Conservation (phyloP, 2,797 vertebrate genomes). For the Limosa lapponica region DNA sequence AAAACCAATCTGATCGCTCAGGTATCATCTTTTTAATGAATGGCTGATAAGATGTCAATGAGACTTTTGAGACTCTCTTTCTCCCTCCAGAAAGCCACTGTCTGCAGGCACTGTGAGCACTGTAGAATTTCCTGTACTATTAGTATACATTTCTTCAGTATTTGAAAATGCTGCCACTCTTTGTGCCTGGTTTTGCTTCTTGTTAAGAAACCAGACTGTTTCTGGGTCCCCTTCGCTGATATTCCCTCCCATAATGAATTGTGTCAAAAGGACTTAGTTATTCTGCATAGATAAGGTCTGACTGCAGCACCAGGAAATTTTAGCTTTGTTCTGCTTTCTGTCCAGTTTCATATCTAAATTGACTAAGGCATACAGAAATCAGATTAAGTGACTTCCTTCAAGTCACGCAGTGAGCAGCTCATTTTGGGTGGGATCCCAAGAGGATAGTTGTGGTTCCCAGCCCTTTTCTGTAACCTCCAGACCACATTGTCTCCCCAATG, state of each 20-base stretch:
- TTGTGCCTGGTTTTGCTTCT: neutral
- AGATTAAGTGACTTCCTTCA: slow-evolving; percentile 55
- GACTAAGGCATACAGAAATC: slow-evolving; percentile 46
- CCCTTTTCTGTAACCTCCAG: slow-evolving; percentile 33
- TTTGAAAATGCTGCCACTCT: neutral
- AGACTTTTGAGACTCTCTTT: neutral
- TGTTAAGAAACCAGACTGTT: neutral
- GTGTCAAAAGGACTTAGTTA: neutral
- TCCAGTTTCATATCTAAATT: slow-evolving; percentile 49
- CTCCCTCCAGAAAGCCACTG: neutral
- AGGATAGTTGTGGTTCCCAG: slow-evolving; percentile 42
- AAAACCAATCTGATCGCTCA: neutral
- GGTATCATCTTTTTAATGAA: neutral
- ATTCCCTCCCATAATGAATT: neutral
- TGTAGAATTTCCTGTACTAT: neutral
- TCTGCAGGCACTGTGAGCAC: neutral
- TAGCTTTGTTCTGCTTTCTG: slow-evolving; percentile 34
- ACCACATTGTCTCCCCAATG: slow-evolving; percentile 16
- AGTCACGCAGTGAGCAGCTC: slow-evolving; percentile 12
- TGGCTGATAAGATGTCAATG: neutral
- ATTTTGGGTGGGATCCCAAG: slow-evolving; percentile 33
- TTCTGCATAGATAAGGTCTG: slow-evolving; percentile 6
- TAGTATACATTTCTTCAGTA: rapidly evolving
- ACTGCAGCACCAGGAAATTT: neutral
- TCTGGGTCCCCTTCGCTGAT: neutral